phyloP scores from a whole-genome alignment of 2,888 invertebrate genomes.

The Hemaris fuciformis region DNA sequence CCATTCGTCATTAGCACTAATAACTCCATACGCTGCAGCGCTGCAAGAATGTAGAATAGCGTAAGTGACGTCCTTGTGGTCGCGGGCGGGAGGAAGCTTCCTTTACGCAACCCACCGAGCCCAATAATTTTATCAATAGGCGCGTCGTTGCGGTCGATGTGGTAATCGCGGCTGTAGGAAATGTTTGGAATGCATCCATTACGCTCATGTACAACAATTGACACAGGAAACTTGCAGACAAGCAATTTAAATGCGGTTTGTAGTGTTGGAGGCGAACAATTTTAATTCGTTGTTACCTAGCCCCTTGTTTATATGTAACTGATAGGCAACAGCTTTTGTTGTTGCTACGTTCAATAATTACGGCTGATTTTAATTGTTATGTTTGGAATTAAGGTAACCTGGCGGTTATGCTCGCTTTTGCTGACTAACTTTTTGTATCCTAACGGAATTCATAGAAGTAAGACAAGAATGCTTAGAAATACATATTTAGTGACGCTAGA shows the following conservation, averaged over 20 bases:
- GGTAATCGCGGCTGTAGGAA: constrained; percentile 57
- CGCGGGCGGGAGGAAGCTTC: constrained; percentile 48
- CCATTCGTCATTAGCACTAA: constrained; percentile 69
- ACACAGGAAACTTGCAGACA: constrained; percentile 38
- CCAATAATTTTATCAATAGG: constrained; percentile 72
- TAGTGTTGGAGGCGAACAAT: constrained; percentile 3
- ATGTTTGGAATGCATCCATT: constrained; percentile 52
- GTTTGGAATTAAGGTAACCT: background rate
- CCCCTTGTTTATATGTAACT: background rate
- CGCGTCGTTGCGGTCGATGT: constrained; percentile 63
- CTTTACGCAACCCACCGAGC: constrained; percentile 45
- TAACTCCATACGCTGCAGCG: constrained; percentile 57
- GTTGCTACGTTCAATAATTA: background rate
- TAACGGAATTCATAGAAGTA: too few species aligned
- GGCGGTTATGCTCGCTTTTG: too few species aligned
- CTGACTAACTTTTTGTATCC: too few species aligned
- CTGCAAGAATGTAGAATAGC: constrained; percentile 46
- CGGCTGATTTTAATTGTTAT: background rate
- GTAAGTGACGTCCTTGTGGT: constrained; percentile 65
- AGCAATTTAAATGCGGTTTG: constrained; percentile 14
- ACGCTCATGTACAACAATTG: constrained; percentile 41
- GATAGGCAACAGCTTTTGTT: background rate
- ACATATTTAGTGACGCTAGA: too few species aligned
- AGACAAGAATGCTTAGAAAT: too few species aligned
- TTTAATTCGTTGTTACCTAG: background rate